A percentile compares a stretch with the other conserved stretches of the same genome.
Conservation (phyloP, 1,140 invertebrate species). For the Anoplophora glabripennis region DNA sequence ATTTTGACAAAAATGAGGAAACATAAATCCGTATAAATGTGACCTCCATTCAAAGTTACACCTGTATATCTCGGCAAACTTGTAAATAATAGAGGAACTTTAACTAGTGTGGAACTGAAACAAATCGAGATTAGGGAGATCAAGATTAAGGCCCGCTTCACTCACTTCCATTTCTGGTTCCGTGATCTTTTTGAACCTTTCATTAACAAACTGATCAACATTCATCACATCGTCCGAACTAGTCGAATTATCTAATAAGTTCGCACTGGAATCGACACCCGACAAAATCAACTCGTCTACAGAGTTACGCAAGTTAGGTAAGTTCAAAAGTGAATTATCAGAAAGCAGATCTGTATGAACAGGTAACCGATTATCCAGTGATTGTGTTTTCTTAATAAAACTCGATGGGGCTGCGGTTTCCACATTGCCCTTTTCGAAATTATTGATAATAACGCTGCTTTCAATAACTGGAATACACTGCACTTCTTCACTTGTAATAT, state of each 20-base stretch:
- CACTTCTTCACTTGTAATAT: too few relatives aligned
- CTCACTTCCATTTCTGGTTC: slow-evolving; percentile 38
- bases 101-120: slow-evolving; percentile 42
- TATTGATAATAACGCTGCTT: too few relatives aligned
- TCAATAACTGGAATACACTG: too few relatives aligned
- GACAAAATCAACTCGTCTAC: slow-evolving; percentile 41
- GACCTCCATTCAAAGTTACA: too few relatives aligned
- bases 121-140: slow-evolving; percentile 41
- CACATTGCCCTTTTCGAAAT: too few relatives aligned
- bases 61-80: too few relatives aligned
- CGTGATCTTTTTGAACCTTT: slow-evolving; percentile 44
- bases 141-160: slow-evolving; percentile 32
- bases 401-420: too few relatives aligned
- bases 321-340: slow-evolving; percentile 30
- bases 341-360: slow-evolving; percentile 29
- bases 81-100: not conserved
- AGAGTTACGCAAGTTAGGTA: slow-evolving; percentile 28
- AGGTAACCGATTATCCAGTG: slow-evolving; percentile 1
- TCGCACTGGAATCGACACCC: slow-evolving; percentile 29
- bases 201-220: slow-evolving; percentile 47
- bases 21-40: too few relatives aligned
- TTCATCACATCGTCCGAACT: slow-evolving; percentile 47
- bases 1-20: too few relatives aligned
- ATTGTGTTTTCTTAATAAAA: too few relatives aligned
- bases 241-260: slow-evolving; percentile 40